Evolutionary conservation across 2,888 invertebrate species (phyloP), one percentile per base, ranked within the genome.

Genomic region (Orthonevra nobilis): DNA sequence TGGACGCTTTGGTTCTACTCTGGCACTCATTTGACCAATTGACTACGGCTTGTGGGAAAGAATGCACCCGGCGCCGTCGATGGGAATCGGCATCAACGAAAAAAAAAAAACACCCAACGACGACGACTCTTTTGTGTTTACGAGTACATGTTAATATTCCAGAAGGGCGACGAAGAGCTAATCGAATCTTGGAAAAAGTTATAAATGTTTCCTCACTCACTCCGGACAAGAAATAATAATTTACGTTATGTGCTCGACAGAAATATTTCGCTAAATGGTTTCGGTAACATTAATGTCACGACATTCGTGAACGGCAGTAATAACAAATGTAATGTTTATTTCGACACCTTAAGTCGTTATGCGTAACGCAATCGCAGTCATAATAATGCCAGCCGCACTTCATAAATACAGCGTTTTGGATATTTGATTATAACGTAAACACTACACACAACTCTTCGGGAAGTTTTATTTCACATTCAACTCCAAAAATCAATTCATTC

Each of bases 181-280:
- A 70, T 61, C 70, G 52, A 61, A 60, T 52, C 42, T 50, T 50
- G 30, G 36, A 69, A 69, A 42, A 40, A 61, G 60, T 61, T 61
- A 70, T 70, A 61, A 70, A 61, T 61, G 44, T 61, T 52, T 61
- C 44, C 36, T 61, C 70, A 9, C 28, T 38, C 23, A 20, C 9
- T 17, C 15, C 42, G 46, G 44, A 52, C 38, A 26, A 40, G 46
- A 7, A 28, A 28, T 61, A 54, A 54, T 61, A 61, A 70, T 38
- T 70, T 61, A 46, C 46, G 61, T 46, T 54, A 54, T 70, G 61
- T 61, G 52, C 28, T n/a, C n/a, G n/a, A n/a, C 7, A 10, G 7
- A 46, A 52, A 52, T 52, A 60, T 61, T 60, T 52, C n/a, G 36
- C 61, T 38, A 52, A 70, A 61, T 70, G 52, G 54, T 38, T 52